Evolutionary conservation across 2,113 vertebrate species (phyloP).

Genomic region (Tricholaema leucomelas): DNA sequence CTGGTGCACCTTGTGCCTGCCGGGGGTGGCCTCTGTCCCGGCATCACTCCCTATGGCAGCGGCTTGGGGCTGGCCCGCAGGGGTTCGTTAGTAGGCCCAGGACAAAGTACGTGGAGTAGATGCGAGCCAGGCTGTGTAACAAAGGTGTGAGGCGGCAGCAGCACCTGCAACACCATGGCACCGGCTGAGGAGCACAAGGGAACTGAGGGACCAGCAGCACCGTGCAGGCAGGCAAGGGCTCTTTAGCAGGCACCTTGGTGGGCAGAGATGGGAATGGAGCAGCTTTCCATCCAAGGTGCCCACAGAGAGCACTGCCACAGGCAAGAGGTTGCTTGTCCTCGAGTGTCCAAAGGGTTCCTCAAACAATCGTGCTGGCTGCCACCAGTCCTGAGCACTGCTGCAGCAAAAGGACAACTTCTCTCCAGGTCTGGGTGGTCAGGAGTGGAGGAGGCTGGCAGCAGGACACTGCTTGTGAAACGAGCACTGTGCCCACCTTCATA

Average conservation of each 20-base stretch:
- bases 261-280: not conserved
- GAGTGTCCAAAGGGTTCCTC: not conserved
- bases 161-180: too few relatives aligned
- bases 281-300: not conserved
- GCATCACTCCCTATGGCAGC: rapidly evolving
- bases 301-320: rapidly evolving
- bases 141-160: not conserved
- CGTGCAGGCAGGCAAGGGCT: not conserved
- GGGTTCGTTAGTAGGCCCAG: not conserved
- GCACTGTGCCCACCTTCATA: rapidly evolving
- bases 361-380: too few relatives aligned
- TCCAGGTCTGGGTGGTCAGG: not conserved
- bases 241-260: too few relatives aligned
- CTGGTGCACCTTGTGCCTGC: too few relatives aligned
- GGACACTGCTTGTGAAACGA: not conserved
- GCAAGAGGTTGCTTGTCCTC: too few relatives aligned
- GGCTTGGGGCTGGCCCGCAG: rapidly evolving
- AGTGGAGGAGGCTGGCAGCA: not conserved
- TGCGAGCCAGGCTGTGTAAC: rapidly evolving
- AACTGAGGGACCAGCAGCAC: rapidly evolving
- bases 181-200: not conserved
- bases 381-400: not conserved
- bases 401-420: not conserved
- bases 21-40: rapidly evolving
- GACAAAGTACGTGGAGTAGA: not conserved